Percentiles rank a stretch among this genome's conserved stretches.
phyloP scores from a whole-genome alignment of 1,140 invertebrate species.

The Drosophila kurseongensis region DNA sequence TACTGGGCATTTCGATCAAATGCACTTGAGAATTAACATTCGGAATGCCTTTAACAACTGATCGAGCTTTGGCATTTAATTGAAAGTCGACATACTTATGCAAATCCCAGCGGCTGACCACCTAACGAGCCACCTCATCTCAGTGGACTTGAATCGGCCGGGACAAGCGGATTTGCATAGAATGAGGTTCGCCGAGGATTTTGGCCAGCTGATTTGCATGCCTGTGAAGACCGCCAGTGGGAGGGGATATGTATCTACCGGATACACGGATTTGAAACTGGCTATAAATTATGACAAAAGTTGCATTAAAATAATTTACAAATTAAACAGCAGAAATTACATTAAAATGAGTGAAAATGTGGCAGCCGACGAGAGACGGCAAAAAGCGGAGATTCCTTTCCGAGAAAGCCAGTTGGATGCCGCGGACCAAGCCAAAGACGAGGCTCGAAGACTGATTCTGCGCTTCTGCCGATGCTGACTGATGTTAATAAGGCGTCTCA shows the following conservation, averaged over 20 bases:
- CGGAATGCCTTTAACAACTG: constrained; percentile 78
- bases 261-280: constrained; percentile 18
- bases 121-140: constrained; percentile 55
- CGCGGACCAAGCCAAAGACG: constrained; percentile 24
- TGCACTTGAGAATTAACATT: constrained; percentile 83
- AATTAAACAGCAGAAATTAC: constrained; percentile 79
- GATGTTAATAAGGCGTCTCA: constrained; percentile 83
- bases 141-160: constrained; percentile 2
- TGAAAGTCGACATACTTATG: constrained; percentile 80
- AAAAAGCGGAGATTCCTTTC: constrained; percentile 75
- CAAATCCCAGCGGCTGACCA: constrained; percentile 55
- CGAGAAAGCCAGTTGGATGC: constrained; percentile 70
- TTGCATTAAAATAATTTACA: constrained; percentile 73
- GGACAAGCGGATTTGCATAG: constrained; percentile 66
- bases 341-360: constrained; percentile 74
- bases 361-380: constrained; percentile 23
- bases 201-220: constrained; percentile 64
- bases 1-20: constrained; percentile 43
- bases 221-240: not conserved
- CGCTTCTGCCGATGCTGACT: constrained; percentile 56
- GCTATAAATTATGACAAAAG: constrained; percentile 62
- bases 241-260: constrained; percentile 11
- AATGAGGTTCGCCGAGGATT: constrained; percentile 46
- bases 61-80: constrained; percentile 72
- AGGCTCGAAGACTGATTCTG: constrained; percentile 17